A percentile compares a stretch with the other conserved stretches of the same genome.
These are phyloP conservation scores for Psammodynastes pulverulentus DNA, from an alignment of 2,113 vertebrate genomes.

Conservation along the genomic window DNA sequence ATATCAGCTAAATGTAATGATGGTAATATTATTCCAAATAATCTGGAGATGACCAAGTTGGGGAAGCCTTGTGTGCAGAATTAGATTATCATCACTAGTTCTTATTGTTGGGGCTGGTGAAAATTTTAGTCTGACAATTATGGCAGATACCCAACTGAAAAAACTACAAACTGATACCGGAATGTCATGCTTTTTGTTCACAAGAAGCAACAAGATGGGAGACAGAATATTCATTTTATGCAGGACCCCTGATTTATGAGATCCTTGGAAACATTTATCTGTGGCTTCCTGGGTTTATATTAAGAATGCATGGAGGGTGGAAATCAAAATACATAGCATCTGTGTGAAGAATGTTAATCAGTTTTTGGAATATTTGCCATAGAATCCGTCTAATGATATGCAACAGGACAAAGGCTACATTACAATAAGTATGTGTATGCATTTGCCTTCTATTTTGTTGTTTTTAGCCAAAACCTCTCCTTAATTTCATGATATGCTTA, in stretches of 20 bases:
- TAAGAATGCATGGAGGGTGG: constrained; percentile 53
- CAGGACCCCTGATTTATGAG: constrained; percentile 40
- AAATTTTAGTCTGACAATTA: background rate
- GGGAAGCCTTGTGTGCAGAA: background rate
- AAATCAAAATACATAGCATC: constrained; percentile 76
- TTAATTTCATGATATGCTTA: background rate
- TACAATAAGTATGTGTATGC: background rate
- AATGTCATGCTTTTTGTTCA: constrained; percentile 19
- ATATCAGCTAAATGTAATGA: background rate
- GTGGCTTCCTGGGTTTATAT: constrained; percentile 53
- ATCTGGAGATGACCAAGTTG: background rate
- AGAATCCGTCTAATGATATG: constrained; percentile 1
- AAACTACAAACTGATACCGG: constrained; percentile 7
- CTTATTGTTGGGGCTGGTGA: background rate
- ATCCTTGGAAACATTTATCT: constrained; percentile 57
- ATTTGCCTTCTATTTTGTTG: constrained; percentile 9
- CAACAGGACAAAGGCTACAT: background rate
- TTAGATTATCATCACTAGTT: background rate
- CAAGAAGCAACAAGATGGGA: constrained; percentile 18
- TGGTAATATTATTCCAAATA: background rate
- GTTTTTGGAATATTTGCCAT: constrained; percentile 21
- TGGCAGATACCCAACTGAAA: background rate
- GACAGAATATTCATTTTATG: constrained; percentile 23
- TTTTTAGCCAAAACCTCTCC: constrained; percentile 20
- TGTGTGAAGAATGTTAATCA: constrained; percentile 58